Base-by-base conservation (phyloP, 2,797 vertebrate species). In the Perodicticus potto region DNA sequence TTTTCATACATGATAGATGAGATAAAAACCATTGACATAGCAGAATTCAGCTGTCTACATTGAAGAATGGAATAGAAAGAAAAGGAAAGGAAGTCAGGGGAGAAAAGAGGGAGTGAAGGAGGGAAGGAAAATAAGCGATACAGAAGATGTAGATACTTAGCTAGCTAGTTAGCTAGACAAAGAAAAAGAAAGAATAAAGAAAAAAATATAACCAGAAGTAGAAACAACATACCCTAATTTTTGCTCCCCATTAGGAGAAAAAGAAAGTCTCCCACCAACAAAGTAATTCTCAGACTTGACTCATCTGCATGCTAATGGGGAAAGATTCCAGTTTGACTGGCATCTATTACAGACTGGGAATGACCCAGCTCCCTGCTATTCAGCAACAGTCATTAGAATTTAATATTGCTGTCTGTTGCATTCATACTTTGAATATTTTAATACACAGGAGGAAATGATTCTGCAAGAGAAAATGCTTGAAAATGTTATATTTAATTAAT, bases 401-500 rank as follows among this genome's bases (percentile, higher is more conserved):
- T 96, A 98, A 95, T 97, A 92, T 93, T 91, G 83, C 34, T 96
- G 89, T 95, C 77, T 81, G 23, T 88, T 95, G 85, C 84, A 96
- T 97, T 98, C 95, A 94, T 65, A 93, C 89, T 49, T 91, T 97
- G 95, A 97, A 93, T 97, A 95, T 91, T 97, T 90, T 96, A 97
- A 96, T 94, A 94, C 29, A 87, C 82, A 95, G 94, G 89, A 96
- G 96, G 86, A 84, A 93, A 96, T 94, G 63, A 96, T 94, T 97
- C 81, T 96, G 94, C 91, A 95, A 97, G 78, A 83, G 73, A 78
- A 32, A 91, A 92, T 25, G 22, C 82, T 98, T 96, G 16, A 95
- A 96, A 98, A 97, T 92, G 92, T 9, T 89, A 65, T 89, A 77
- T 97, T 98, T 98, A 98, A 98, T 98, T 98, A 98, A 97, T 95